Conservation (phyloP, 2,888 invertebrate genomes). For the Leptinotarsa haldemani region DNA sequence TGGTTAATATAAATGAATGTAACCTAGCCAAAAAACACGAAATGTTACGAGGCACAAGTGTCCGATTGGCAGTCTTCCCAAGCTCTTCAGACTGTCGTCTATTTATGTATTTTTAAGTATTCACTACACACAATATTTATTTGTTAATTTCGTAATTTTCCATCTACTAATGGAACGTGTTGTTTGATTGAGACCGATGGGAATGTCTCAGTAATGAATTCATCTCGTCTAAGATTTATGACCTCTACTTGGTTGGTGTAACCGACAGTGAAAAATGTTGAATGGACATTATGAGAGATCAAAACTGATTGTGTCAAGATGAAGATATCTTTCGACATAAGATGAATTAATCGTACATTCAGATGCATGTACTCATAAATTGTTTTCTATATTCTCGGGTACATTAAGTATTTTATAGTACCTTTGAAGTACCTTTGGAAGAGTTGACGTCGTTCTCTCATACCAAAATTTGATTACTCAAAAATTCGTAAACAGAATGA, state of each 20-base stretch:
- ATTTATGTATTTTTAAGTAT: slow-evolving; percentile 24
- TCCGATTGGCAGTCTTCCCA: slow-evolving; percentile 35
- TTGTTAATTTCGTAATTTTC: slow-evolving; percentile 29
- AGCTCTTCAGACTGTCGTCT: slow-evolving; percentile 22
- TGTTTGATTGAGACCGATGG: slow-evolving; percentile 4
- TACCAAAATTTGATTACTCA: no score
- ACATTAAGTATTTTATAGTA: no score
- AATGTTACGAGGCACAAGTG: slow-evolving; percentile 30
- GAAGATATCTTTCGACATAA: background rate
- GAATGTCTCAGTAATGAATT: slow-evolving; percentile 21
- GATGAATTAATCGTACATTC: no score
- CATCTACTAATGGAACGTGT: slow-evolving; percentile 14
- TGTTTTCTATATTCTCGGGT: background rate
- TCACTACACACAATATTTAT: slow-evolving; percentile 27
- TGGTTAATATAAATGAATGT: slow-evolving; percentile 11
- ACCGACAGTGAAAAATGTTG: slow-evolving; percentile 26
- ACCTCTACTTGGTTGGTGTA: background rate
- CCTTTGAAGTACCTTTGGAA: no score
- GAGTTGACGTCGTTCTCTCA: no score
- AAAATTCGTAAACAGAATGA: no score
- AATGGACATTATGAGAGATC: background rate
- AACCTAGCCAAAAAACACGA: slow-evolving; percentile 29
- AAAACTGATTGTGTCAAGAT: background rate
- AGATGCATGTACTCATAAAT: background rate
- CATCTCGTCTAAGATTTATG: slow-evolving; percentile 4